Conservation (phyloP, 2,113 vertebrate genomes). For the Holacanthus passer region DNA sequence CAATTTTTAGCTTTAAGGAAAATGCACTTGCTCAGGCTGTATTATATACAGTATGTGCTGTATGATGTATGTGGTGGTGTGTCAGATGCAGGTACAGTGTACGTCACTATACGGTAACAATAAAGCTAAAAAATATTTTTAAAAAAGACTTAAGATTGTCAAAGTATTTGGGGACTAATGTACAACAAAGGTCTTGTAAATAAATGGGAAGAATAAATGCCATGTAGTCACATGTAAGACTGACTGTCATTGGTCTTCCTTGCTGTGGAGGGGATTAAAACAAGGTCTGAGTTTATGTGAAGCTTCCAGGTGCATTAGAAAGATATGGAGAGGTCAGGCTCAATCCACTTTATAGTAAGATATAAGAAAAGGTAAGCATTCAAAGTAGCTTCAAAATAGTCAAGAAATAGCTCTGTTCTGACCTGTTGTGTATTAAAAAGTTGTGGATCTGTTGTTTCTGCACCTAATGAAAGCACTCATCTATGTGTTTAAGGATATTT, state of each 20-base stretch:
- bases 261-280: neutral
- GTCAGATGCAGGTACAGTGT: neutral
- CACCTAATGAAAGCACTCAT: neutral
- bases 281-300: neutral
- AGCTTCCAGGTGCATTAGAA: neutral
- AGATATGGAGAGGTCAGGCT: neutral
- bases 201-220: neutral
- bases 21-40: too few species aligned
- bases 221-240: neutral
- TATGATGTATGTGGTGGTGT: too few species aligned
- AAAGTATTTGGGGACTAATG: neutral
- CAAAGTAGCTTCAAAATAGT: slow-evolving; percentile 6
- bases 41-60: too few species aligned
- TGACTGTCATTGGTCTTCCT: too few species aligned
- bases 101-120: neutral
- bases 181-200: neutral
- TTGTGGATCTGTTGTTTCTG: neutral
- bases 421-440: neutral
- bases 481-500: neutral
- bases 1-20: too few species aligned
- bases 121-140: neutral
- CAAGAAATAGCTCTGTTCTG: neutral
- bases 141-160: neutral
- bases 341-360: slow-evolving; percentile 8
- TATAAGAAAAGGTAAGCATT: slow-evolving; percentile 1